phyloP scores from a whole-genome alignment of 2,797 vertebrate genomes.

The Melopsittacus undulatus region DNA sequence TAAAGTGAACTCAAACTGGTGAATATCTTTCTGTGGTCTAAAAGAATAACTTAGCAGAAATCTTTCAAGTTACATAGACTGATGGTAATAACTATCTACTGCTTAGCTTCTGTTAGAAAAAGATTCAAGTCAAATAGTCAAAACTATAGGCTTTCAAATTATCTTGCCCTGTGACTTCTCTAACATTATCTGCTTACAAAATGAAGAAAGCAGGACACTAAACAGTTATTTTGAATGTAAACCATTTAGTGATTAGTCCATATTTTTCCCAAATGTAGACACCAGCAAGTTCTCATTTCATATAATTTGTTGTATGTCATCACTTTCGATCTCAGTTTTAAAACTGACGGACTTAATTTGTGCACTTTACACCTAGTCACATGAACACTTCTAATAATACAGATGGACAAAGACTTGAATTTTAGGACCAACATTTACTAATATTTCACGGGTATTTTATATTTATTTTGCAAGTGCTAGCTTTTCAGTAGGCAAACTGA shows the following conservation, averaged over 20 bases:
- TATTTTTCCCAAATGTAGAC: neutral
- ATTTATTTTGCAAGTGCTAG: neutral
- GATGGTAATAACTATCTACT: neutral
- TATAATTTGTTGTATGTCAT: neutral
- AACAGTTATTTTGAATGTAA: neutral
- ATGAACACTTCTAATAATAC: neutral
- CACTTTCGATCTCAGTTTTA: neutral
- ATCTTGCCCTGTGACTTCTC: neutral
- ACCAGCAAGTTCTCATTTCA: neutral
- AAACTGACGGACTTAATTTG: neutral
- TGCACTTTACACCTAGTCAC: neutral
- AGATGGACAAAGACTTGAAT: neutral
- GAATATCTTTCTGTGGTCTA: neutral
- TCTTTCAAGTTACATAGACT: neutral
- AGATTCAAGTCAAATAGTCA: neutral
- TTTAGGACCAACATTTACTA: neutral
- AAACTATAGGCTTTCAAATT: neutral
- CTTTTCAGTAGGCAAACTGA: neutral
- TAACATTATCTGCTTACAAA: neutral
- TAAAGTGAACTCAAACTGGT: neutral
- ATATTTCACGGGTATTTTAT: constrained; percentile 1
- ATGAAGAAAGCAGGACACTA: neutral
- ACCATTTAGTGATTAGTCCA: neutral
- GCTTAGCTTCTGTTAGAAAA: neutral
- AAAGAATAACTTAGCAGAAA: neutral